These are phyloP conservation scores for Graptemys geographica DNA, from an alignment of 2,797 vertebrate species.

Conservation along the genomic window DNA sequence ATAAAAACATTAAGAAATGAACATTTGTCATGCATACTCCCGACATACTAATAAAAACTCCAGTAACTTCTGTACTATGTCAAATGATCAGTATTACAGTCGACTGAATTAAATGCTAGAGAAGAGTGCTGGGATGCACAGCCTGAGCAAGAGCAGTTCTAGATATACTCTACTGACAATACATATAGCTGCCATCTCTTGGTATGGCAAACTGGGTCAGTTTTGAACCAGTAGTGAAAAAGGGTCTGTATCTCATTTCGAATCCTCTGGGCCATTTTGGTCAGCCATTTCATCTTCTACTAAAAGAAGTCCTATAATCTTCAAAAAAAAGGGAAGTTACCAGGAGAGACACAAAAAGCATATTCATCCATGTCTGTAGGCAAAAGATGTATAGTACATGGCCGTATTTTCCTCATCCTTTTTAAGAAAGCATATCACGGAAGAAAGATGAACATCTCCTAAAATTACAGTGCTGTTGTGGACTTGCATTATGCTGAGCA, in stretches of 20 bases:
- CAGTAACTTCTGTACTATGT: neutral
- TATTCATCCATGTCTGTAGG: neutral
- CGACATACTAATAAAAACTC: neutral
- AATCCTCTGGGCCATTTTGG: neutral
- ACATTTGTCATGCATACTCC: neutral
- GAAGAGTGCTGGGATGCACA: fast-evolving
- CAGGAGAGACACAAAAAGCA: neutral
- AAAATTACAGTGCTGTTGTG: neutral
- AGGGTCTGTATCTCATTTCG: neutral
- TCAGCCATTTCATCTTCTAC: neutral
- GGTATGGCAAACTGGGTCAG: neutral
- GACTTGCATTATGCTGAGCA: fast-evolving
- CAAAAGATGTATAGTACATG: neutral
- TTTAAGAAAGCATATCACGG: neutral
- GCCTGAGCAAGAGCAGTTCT: neutral
- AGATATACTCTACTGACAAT: neutral
- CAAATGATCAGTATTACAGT: fast-evolving
- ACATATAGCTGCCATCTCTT: neutral
- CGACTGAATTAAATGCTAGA: neutral
- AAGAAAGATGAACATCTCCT: neutral
- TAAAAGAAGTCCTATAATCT: neutral
- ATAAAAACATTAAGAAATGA: neutral
- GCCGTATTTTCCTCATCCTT: neutral
- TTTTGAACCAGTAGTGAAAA: neutral
- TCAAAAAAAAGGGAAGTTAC: neutral